Conservation (phyloP, 2,797 vertebrate species). For the Sebastes glaucus region DNA sequence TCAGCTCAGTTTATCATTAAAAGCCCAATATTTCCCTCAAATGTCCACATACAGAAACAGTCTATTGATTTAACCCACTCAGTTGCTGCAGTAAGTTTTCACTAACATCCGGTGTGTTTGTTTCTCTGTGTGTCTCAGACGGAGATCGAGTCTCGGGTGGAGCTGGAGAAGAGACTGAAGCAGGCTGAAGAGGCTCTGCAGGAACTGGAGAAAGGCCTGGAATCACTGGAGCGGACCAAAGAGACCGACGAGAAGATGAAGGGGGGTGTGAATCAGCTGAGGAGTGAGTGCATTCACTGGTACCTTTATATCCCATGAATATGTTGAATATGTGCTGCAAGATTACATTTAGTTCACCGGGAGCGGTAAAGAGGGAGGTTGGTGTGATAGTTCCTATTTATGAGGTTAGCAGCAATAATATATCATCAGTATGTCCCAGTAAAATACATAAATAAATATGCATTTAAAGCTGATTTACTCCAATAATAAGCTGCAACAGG, state of each 20-base stretch:
- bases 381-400: neutral
- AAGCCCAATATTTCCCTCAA: neutral
- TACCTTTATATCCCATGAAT: accelerated
- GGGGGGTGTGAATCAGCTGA: conserved; percentile 92
- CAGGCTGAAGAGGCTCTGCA: conserved; percentile 91
- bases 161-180: conserved; percentile 89
- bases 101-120: neutral
- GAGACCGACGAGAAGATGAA: conserved; percentile 95
- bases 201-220: conserved; percentile 92
- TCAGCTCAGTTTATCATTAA: neutral
- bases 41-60: neutral
- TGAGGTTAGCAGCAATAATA: neutral
- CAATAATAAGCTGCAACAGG: neutral
- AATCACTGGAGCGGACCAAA: conserved; percentile 86
- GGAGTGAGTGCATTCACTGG: conserved; percentile 83
- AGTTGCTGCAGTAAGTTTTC: neutral
- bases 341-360: neutral
- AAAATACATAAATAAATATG: neutral
- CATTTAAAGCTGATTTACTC: neutral
- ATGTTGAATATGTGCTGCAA: neutral
- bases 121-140: conserved; percentile 72
- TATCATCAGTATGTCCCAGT: neutral
- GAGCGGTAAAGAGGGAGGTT: neutral
- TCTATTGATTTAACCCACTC: neutral
- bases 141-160: conserved; percentile 92